Evolutionary conservation across 2,888 invertebrate genomes (phyloP).

Genomic region (Lamellibrachia satsuma): DNA sequence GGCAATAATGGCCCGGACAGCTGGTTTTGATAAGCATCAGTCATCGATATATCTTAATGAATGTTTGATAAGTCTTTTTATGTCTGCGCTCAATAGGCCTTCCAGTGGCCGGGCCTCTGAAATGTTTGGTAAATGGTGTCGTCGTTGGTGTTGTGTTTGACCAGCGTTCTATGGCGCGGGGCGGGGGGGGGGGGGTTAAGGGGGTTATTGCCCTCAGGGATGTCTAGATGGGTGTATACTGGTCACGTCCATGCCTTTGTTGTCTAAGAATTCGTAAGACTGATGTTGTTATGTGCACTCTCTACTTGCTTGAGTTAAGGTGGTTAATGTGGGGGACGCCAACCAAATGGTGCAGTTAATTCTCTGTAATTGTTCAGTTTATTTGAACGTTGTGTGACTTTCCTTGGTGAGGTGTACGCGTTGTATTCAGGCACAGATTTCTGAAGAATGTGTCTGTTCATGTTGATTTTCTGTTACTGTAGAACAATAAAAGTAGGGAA

Average conservation of each 20-base stretch:
- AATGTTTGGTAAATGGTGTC: background rate
- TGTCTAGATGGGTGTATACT: background rate
- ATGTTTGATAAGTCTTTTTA: conserved; percentile 17
- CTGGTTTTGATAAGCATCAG: background rate
- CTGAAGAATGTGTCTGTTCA: background rate
- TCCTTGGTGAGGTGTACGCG: background rate
- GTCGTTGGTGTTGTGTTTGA: background rate
- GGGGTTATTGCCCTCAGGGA: background rate
- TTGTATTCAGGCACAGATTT: background rate
- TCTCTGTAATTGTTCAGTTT: background rate
- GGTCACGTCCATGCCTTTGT: background rate
- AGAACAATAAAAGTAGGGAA: no score
- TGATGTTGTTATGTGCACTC: background rate
- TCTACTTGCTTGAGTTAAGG: background rate
- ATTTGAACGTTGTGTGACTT: background rate
- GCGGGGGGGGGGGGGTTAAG: background rate
- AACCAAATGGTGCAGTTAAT: background rate
- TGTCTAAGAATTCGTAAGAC: conserved; percentile 17
- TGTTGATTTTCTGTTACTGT: background rate
- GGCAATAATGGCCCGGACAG: background rate
- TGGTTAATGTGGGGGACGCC: background rate
- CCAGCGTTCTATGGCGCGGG: background rate
- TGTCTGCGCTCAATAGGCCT: background rate
- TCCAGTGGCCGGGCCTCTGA: background rate
- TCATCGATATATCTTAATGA: background rate